Percentiles rank a stretch among this genome's conserved stretches.
These are phyloP conservation scores for Micromys minutus DNA, from an alignment of 2,113 vertebrate species.

Conservation along the genomic window DNA sequence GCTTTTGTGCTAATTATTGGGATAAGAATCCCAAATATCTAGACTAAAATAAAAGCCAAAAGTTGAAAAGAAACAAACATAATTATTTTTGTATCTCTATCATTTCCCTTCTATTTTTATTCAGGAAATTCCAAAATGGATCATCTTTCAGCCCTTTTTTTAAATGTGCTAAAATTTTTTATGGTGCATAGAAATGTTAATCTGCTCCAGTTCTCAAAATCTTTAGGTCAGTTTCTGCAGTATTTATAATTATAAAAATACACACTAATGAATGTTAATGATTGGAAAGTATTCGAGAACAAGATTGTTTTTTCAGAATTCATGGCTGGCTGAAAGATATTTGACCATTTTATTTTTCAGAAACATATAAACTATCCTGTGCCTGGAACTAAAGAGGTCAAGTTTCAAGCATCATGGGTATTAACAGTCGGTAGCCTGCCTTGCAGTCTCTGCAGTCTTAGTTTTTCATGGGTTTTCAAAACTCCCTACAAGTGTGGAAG, in stretches of 20 bases:
- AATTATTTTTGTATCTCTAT: conserved; percentile 42
- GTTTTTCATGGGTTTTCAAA: not conserved
- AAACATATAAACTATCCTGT: conserved; percentile 22
- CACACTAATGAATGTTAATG: conserved; percentile 14
- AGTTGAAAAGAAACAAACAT: conserved; percentile 44
- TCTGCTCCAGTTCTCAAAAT: conserved; percentile 59
- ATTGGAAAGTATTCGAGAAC: conserved; percentile 2
- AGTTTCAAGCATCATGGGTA: not conserved
- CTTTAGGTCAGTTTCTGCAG: conserved; percentile 42
- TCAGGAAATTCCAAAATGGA: conserved; percentile 59
- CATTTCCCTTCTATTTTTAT: conserved; percentile 62
- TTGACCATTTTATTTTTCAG: conserved; percentile 32
- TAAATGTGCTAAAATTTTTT: conserved; percentile 63
- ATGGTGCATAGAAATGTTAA: conserved; percentile 61
- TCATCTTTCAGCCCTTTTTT: conserved; percentile 53
- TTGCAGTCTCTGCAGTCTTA: not conserved
- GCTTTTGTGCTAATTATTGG: not conserved
- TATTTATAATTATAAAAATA: conserved; percentile 60
- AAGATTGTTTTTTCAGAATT: conserved; percentile 33
- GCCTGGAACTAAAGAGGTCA: conserved; percentile 14
- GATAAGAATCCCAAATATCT: not conserved
- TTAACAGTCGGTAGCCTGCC: conserved; percentile 6
- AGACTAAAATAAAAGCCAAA: conserved; percentile 11
- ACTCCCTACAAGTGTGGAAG: not conserved
- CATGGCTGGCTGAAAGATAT: conserved; percentile 33